These are phyloP conservation scores for Ruditapes philippinarum DNA, from an alignment of 1,140 invertebrate species.

Conservation along the genomic window DNA sequence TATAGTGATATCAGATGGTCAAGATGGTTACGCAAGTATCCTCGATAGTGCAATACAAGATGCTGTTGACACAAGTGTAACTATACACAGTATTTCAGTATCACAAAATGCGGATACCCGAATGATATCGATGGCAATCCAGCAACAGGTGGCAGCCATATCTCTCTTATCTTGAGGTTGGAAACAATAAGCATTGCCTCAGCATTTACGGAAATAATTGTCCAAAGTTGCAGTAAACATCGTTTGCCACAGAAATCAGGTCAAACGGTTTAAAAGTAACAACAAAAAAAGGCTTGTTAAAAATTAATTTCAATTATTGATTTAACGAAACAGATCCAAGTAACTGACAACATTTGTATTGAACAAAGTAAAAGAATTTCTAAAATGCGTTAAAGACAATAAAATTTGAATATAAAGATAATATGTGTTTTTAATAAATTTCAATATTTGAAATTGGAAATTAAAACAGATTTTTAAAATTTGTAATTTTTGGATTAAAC, in stretches of 20 bases:
- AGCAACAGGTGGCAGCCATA: neutral
- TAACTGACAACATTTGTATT: no score
- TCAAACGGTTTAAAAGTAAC: no score
- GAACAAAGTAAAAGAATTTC: no score
- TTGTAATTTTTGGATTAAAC: no score
- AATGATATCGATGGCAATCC: neutral
- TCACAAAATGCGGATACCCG: constrained; percentile 13
- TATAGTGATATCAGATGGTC: constrained; percentile 36
- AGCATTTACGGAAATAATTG: constrained; percentile 3
- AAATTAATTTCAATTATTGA: no score
- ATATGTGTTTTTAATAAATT: no score
- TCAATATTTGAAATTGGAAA: no score
- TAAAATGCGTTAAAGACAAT: no score
- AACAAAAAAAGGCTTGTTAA: no score
- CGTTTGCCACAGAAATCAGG: neutral
- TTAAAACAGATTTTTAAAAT: no score
- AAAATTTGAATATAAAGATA: no score
- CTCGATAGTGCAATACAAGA: neutral
- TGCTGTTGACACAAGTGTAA: neutral
- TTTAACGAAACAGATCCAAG: no score
- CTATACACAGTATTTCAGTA: constrained; percentile 10
- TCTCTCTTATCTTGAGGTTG: constrained; percentile 24
- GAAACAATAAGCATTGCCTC: constrained; percentile 1
- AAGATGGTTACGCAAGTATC: neutral
- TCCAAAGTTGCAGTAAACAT: neutral